These are phyloP conservation scores for Apteryx owenii DNA, from an alignment of 2,113 vertebrate species.

Conservation along the genomic window DNA sequence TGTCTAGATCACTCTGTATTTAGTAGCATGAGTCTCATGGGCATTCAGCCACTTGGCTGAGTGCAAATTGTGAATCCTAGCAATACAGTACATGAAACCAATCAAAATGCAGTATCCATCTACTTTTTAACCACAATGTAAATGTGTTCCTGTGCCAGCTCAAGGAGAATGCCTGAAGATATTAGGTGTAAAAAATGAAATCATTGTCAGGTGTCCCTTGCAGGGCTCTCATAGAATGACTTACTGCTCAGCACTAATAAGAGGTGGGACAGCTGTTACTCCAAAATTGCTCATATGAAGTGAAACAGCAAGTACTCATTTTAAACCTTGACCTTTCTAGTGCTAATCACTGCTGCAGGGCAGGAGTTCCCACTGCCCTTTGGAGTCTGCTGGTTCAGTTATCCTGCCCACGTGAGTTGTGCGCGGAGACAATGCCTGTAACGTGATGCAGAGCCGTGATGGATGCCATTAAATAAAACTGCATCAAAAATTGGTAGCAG, in stretches of 20 bases:
- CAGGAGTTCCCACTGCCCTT: neutral
- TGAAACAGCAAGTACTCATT: conserved; percentile 48
- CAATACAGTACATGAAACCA: neutral
- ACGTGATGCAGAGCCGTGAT: neutral
- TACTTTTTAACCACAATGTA: neutral
- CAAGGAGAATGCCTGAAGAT: neutral
- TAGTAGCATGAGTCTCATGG: neutral
- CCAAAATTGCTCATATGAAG: conserved; percentile 44
- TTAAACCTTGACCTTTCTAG: conserved; percentile 51
- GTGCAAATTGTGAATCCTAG: conserved; percentile 2
- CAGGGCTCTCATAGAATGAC: neutral
- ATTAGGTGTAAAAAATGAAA: neutral
- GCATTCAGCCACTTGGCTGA: conserved; percentile 22
- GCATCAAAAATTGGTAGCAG: neutral
- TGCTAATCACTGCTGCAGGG: conserved; percentile 16
- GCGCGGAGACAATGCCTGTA: neutral
- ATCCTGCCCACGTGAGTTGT: neutral
- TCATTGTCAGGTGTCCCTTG: neutral
- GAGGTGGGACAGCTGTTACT: conserved; percentile 44
- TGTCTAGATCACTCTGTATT: conserved; percentile 18
- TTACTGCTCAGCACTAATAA: neutral
- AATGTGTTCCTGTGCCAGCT: neutral
- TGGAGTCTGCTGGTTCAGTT: neutral
- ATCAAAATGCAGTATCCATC: neutral
- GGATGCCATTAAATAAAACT: conserved; percentile 41